phyloP scores from a whole-genome alignment of 2,797 vertebrate species.

The Halcyon chelicuti region DNA sequence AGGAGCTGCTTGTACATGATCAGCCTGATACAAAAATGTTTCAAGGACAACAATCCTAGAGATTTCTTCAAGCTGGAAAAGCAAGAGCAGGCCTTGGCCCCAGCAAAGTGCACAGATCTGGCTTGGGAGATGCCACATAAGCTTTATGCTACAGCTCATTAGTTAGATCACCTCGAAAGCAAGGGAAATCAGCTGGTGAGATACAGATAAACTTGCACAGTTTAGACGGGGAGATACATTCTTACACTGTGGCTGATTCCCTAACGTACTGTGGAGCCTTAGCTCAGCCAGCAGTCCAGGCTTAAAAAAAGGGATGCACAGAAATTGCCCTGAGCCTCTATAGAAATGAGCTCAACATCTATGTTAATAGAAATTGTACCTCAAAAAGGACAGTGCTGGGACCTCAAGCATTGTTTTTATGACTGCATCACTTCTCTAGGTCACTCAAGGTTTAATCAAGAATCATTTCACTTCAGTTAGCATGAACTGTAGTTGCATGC shows the following conservation, averaged over 20 bases:
- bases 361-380: background rate
- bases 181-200: background rate
- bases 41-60: background rate
- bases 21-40: background rate
- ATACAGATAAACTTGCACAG: background rate
- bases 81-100: background rate
- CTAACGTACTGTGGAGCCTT: background rate
- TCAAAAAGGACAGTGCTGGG: background rate
- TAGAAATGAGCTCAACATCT: background rate
- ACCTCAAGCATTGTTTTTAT: background rate
- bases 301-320: background rate
- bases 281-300: background rate
- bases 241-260: background rate
- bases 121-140: background rate
- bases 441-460: background rate
- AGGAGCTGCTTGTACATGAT: background rate
- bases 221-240: background rate
- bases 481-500: background rate
- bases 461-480: background rate
- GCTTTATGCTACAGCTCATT: background rate
- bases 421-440: background rate
- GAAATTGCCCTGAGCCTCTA: background rate
- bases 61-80: background rate
- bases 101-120: background rate
- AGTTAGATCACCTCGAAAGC: background rate